Base-by-base conservation (phyloP, 2,113 vertebrate species). In the Cariama cristata region DNA sequence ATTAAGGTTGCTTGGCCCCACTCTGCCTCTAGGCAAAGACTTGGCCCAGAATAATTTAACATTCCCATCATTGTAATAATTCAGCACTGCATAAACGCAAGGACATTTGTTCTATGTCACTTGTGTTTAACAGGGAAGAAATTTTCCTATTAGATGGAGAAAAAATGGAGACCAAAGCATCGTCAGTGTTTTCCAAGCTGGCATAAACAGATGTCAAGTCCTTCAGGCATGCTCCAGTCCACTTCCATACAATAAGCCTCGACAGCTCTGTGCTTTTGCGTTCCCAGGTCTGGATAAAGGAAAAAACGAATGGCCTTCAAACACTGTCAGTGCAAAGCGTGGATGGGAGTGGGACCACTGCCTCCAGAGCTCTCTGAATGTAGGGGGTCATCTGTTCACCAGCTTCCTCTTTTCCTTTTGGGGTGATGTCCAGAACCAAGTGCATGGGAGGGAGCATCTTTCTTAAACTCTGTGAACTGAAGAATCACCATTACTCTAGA, bases 381-480 rank as follows among this genome's bases (percentile, higher is more conserved):
- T 4, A 45, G 11, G 0, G 47, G 50, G 3, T 22, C n/a, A 27
- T 16, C 35, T 50, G 4, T 9, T 50, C 71, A 59, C 7, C 63
- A 44, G 11, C 7, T 32, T 9, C n/a, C 33, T 59, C 52, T 59
- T 73, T 32, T 56, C 60, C 56, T 85, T 13, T 19, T 40, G 18
- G 33, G 13, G 2, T 28, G 35, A 12, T 6, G 20, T 33, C 33
- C 44, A 45, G 44, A 22, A 8, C 62, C 10, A 38, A 35, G 33
- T 30, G 4, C 6, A 1, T 11, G 4, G 9, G 2, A 38, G 32
- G 33, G 28, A 59, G 40, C 2, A 1, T 24, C 52, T 33, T 71
- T 35, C 38, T 69, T 33, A 42, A 21, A 33, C 30, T 76, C 58
- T 53, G 33, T 32, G 8, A 68, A 22, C 9, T 47, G 50, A 52